phyloP scores from a whole-genome alignment of 2,888 invertebrate species.

The Parnassius apollo region DNA sequence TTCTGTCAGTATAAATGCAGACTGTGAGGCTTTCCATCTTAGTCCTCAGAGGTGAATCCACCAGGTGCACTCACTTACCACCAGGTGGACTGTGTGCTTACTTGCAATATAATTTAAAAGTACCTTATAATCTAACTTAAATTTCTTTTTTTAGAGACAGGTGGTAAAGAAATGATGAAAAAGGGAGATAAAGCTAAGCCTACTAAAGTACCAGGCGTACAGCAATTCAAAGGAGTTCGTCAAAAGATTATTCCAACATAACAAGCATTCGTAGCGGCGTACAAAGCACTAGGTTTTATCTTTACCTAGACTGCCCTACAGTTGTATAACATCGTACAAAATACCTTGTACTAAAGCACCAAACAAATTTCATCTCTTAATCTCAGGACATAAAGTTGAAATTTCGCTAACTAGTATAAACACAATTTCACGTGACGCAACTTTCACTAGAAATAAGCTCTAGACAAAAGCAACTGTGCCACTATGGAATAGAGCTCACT shows the following conservation, averaged over 20 bases:
- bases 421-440: constrained; percentile 13
- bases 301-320: constrained; percentile 1
- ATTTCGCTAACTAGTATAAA: background rate
- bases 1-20: too few relatives aligned
- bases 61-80: too few relatives aligned
- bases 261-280: constrained; percentile 1
- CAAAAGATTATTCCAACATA: constrained; percentile 6
- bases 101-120: too few relatives aligned
- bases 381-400: background rate
- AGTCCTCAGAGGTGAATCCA: too few relatives aligned
- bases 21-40: too few relatives aligned
- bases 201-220: background rate
- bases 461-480: background rate
- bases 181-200: background rate
- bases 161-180: too few relatives aligned
- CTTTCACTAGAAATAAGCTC: constrained; percentile 4
- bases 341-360: background rate
- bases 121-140: too few relatives aligned
- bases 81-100: too few relatives aligned
- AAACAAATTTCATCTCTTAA: background rate
- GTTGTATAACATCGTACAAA: background rate
- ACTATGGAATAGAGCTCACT: background rate
- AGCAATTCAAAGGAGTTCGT: constrained; percentile 8
- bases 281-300: constrained; percentile 6
- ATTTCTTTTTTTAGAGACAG: too few relatives aligned